A percentile compares a stretch with the other conserved stretches of the same genome.
Conservation (phyloP, 2,888 invertebrate species). For the Apamea sordens region DNA sequence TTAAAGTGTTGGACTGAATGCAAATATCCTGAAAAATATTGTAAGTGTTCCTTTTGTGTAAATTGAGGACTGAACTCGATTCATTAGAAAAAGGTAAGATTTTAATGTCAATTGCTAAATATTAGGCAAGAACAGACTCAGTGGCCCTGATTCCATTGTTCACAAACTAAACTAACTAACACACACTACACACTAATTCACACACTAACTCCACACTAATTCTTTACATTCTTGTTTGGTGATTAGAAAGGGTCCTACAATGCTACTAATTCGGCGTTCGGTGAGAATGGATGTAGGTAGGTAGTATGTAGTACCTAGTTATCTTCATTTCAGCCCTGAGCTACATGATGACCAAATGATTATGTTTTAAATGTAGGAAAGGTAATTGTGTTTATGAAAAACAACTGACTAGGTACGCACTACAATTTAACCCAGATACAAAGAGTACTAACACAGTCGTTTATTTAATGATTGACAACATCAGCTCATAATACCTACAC, state of each 20-base stretch:
- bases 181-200: no score
- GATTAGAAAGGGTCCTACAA: neutral
- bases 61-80: slow-evolving; percentile 1
- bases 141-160: no score
- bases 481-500: neutral
- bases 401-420: neutral
- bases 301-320: neutral
- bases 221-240: neutral
- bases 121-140: no score
- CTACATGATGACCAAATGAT: neutral
- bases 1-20: neutral
- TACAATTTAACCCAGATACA: neutral
- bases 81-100: slow-evolving; percentile 30
- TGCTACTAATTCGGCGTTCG: neutral
- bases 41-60: neutral
- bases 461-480: neutral
- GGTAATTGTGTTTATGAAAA: neutral
- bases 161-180: no score
- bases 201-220: no score
- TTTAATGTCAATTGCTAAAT: neutral
- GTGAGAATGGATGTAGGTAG: neutral
- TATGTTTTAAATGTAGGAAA: neutral
- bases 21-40: slow-evolving; percentile 12
- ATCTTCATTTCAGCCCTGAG: neutral
- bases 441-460: neutral